These are phyloP conservation scores for Elgaria multicarinata DNA, from an alignment of 2,113 vertebrate species.

Conservation along the genomic window DNA sequence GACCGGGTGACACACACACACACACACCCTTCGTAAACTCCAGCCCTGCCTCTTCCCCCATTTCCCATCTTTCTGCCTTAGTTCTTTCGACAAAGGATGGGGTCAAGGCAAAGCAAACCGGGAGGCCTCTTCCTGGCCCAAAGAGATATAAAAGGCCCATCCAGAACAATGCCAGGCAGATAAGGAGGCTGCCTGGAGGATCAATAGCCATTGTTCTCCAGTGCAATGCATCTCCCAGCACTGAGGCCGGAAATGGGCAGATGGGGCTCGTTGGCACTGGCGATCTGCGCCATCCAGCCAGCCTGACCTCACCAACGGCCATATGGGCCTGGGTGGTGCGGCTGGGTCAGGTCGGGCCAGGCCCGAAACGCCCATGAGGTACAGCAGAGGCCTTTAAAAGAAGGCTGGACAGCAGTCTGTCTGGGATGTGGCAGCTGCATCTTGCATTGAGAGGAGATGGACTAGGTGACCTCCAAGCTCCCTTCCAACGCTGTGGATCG, in stretches of 20 bases:
- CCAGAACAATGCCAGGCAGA: slow-evolving; percentile 28
- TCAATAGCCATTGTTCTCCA: slow-evolving; percentile 32
- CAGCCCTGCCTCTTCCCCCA: too few species aligned
- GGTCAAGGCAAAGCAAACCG: neutral
- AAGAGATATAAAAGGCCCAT: neutral
- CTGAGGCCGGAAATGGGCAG: neutral
- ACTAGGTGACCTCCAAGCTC: too few species aligned
- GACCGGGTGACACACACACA: too few species aligned
- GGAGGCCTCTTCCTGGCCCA: neutral
- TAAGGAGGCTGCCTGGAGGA: neutral
- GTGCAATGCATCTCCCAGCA: slow-evolving; percentile 31
- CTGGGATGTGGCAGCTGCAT: neutral
- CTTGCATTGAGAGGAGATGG: too few species aligned
- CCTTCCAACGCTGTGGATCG: too few species aligned
- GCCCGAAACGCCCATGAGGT: neutral
- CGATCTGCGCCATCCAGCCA: neutral
- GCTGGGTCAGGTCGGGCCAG: neutral
- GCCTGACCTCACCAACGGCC: neutral
- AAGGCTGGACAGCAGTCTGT: too few species aligned
- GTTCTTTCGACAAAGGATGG: neutral
- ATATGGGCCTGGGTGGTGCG: neutral
- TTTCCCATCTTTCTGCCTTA: neutral
- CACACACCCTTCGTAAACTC: too few species aligned
- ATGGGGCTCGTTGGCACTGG: slow-evolving; percentile 3
- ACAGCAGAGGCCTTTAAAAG: too few species aligned